Percentiles rank a stretch among this genome's conserved stretches.
Evolutionary conservation across 1,140 invertebrate species (phyloP).

Genomic region (Centruroides sculpturatus): DNA sequence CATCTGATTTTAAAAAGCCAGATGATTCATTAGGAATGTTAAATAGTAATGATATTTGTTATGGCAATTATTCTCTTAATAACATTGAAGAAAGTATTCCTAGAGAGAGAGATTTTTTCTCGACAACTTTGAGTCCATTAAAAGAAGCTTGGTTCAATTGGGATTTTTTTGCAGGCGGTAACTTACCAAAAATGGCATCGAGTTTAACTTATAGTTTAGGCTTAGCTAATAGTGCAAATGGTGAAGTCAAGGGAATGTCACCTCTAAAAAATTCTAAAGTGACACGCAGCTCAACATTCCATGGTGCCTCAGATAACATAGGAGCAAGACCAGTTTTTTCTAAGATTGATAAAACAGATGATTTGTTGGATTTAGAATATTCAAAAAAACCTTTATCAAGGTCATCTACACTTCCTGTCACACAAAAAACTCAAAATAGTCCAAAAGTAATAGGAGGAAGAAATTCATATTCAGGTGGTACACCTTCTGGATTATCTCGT

Average conservation of each 20-base stretch:
- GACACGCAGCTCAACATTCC: slow-evolving; percentile 20
- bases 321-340: background rate
- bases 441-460: background rate
- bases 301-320: slow-evolving; percentile 7
- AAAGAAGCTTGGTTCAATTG: slow-evolving; percentile 16
- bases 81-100: background rate
- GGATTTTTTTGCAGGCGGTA: slow-evolving; percentile 1
- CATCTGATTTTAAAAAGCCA: background rate
- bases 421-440: background rate
- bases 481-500: slow-evolving; percentile 6
- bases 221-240: background rate
- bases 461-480: background rate
- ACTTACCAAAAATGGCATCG: slow-evolving; percentile 2
- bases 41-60: background rate
- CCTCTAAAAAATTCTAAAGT: background rate
- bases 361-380: background rate
- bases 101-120: slow-evolving; percentile 7
- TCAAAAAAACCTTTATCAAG: slow-evolving; percentile 1
- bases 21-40: background rate
- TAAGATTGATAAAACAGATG: background rate
- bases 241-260: background rate
- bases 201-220: background rate
- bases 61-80: background rate
- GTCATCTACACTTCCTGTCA: slow-evolving; percentile 14
- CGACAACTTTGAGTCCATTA: slow-evolving; percentile 16